Evolutionary conservation across 2,888 invertebrate genomes (phyloP).

Genomic region (Reticulitermes lucifugus): DNA sequence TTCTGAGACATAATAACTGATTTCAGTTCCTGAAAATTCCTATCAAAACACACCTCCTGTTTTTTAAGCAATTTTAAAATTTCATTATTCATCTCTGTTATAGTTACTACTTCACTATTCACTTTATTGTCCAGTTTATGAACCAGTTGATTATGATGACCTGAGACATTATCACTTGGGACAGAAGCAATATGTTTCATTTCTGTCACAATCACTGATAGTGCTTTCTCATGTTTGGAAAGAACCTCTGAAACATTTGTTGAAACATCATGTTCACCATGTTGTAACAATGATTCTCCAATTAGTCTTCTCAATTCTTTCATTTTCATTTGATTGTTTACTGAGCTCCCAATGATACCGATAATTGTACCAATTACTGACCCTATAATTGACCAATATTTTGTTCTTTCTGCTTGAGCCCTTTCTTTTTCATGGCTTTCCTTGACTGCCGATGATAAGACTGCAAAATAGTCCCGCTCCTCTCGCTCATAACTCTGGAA

Average conservation of each 20-base stretch:
- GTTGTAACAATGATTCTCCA: constrained; percentile 62
- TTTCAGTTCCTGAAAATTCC: constrained; percentile 3
- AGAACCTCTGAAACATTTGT: constrained; percentile 37
- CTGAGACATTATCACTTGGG: background rate
- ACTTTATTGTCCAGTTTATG: background rate
- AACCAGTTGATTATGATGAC: background rate
- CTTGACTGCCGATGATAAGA: constrained; percentile 80
- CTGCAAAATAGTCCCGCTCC: constrained; percentile 81
- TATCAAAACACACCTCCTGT: background rate
- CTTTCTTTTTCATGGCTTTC: constrained; percentile 87
- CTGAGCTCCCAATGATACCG: constrained; percentile 75
- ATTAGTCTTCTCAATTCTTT: constrained; percentile 73
- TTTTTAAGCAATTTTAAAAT: background rate
- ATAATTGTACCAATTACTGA: constrained; percentile 75
- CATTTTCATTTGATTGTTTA: constrained; percentile 75
- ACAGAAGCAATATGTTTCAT: constrained; percentile 38
- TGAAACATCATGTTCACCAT: background rate
- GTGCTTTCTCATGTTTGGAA: constrained; percentile 44
- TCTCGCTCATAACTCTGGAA: constrained; percentile 76
- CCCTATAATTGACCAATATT: constrained; percentile 85
- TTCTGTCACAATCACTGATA: constrained; percentile 44
- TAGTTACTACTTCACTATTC: background rate
- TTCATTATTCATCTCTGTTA: background rate
- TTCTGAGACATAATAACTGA: background rate
- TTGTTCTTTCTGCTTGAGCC: constrained; percentile 83